Percentiles rank a stretch among this genome's conserved stretches.
phyloP scores from a whole-genome alignment of 2,113 vertebrate species.

The Thalassarche chlororhynchos region DNA sequence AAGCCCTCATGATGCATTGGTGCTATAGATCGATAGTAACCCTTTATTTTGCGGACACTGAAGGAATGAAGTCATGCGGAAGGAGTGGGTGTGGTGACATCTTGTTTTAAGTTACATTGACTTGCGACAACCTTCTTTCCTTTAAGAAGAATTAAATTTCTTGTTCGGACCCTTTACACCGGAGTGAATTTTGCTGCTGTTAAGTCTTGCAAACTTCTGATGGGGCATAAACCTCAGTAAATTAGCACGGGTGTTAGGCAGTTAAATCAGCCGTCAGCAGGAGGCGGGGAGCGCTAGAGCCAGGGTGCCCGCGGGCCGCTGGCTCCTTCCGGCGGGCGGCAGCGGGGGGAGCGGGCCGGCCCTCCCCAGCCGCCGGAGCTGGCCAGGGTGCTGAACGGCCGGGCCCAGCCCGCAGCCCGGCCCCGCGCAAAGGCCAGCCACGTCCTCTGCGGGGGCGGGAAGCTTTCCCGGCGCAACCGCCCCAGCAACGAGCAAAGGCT shows the following conservation, averaged over 20 bases:
- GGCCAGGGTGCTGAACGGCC: not conserved
- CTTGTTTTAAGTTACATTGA: not conserved
- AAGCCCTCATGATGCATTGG: not conserved
- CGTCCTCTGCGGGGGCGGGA: too few species aligned
- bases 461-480: too few species aligned
- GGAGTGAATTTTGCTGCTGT: rapidly evolving
- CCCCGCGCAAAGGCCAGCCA: rapidly evolving
- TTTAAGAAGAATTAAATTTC: not conserved
- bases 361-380: not conserved
- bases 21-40: not conserved
- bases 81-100: rapidly evolving
- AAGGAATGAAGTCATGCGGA: not conserved
- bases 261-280: rapidly evolving
- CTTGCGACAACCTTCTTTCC: not conserved
- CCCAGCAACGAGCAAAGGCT: too few species aligned
- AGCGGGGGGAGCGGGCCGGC: too few species aligned
- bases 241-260: rapidly evolving
- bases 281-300: not conserved
- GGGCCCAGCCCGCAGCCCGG: too few species aligned
- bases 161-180: not conserved
- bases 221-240: rapidly evolving
- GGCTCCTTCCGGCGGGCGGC: too few species aligned
- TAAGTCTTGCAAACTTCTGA: rapidly evolving
- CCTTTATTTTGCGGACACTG: not conserved
- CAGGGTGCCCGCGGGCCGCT: too few species aligned